Conservation (phyloP, 2,888 invertebrate species). For the Cerastis rubricosa region DNA sequence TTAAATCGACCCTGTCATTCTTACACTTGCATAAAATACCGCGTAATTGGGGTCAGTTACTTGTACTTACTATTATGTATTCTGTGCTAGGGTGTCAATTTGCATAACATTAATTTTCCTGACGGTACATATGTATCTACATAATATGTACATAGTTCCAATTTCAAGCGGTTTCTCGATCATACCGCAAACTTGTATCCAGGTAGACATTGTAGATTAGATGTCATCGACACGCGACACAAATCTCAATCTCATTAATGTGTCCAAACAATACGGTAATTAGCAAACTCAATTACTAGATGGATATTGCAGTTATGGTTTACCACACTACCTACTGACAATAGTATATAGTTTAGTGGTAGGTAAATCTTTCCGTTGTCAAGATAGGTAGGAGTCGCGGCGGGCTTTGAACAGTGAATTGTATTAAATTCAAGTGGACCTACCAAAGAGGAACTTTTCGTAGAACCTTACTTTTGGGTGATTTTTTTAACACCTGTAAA, state of each 20-base stretch:
- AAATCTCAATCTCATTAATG: slow-evolving; percentile 44
- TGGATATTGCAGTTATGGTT: neutral
- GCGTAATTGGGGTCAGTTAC: no score
- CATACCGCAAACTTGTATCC: slow-evolving; percentile 7
- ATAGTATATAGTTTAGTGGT: neutral
- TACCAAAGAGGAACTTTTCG: neutral
- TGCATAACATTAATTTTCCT: neutral
- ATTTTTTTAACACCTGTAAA: neutral
- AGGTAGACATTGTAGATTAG: slow-evolving; percentile 18
- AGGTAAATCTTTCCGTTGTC: neutral
- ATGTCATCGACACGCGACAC: slow-evolving; percentile 25
- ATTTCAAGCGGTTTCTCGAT: neutral
- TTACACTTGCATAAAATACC: neutral
- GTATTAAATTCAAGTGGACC: neutral
- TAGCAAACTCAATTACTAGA: slow-evolving; percentile 25
- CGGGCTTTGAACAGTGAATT: neutral
- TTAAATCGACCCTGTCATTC: no score
- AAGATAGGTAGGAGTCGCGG: no score
- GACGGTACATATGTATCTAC: neutral
- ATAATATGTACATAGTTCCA: neutral
- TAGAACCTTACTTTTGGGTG: neutral
- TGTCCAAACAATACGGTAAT: slow-evolving; percentile 43
- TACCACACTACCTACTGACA: slow-evolving; percentile 6
- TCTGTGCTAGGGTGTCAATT: neutral
- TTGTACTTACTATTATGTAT: no score